Evolutionary conservation across 2,797 vertebrate species (phyloP).

Genomic region (Rallus crepitans): DNA sequence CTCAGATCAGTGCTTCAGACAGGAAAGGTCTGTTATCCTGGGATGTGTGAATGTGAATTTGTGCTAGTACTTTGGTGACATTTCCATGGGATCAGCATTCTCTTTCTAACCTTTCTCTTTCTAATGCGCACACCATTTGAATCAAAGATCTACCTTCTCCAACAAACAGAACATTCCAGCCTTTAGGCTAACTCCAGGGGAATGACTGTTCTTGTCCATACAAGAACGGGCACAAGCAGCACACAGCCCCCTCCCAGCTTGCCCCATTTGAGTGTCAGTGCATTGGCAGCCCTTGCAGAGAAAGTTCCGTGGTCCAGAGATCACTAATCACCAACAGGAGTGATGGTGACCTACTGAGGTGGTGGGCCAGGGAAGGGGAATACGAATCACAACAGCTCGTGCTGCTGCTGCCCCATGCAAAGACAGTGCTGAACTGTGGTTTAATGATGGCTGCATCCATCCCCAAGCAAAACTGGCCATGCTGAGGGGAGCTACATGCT

Average conservation of each 20-base stretch:
- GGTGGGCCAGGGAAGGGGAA: not conserved
- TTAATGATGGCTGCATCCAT: not conserved
- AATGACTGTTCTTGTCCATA: not conserved
- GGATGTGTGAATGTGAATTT: not conserved
- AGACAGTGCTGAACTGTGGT: not conserved
- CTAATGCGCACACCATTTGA: fast-evolving
- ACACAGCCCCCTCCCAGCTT: not conserved
- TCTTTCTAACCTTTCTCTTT: not conserved
- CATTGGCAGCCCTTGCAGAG: fast-evolving
- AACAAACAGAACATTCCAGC: not conserved
- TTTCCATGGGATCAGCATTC: not conserved
- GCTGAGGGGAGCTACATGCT: not conserved
- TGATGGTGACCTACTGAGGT: not conserved
- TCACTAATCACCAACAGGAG: not conserved
- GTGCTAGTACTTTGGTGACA: not conserved
- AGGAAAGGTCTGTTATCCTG: not conserved
- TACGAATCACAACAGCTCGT: fast-evolving
- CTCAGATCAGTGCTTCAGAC: not conserved
- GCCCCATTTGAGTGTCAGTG: not conserved
- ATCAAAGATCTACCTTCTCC: not conserved
- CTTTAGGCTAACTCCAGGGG: slow-evolving; percentile 18
- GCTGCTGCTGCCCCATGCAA: not conserved
- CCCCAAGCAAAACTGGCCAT: not conserved
- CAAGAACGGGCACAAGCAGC: not conserved
- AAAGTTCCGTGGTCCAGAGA: fast-evolving